A percentile compares a stretch with the other conserved stretches of the same genome.
phyloP scores from a whole-genome alignment of 2,888 invertebrate genomes.

The Isotomurus palustris region DNA sequence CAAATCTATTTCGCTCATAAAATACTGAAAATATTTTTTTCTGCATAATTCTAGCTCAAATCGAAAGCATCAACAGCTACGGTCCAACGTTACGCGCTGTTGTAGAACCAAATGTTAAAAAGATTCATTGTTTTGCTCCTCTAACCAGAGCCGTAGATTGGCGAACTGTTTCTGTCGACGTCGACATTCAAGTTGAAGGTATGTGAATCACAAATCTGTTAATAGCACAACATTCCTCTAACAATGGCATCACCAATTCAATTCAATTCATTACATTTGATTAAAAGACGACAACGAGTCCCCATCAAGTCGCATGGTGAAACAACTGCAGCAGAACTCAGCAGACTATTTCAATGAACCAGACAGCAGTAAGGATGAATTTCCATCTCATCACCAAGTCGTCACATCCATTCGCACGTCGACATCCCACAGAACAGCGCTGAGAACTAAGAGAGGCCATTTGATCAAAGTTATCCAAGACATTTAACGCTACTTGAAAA shows the following conservation, averaged over 20 bases:
- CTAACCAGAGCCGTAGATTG: slow-evolving; percentile 37
- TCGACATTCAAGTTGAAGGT: too few species aligned
- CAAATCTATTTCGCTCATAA: background rate
- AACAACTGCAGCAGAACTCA: too few species aligned
- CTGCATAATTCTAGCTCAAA: slow-evolving; percentile 20
- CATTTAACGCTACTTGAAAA: too few species aligned
- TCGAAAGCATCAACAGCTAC: slow-evolving; percentile 36
- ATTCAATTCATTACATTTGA: too few species aligned
- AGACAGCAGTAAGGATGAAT: too few species aligned
- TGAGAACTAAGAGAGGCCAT: slow-evolving; percentile 1
- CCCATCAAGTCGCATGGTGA: too few species aligned
- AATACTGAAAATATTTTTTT: too few species aligned
- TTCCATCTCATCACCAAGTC: too few species aligned
- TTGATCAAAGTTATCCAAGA: slow-evolving; percentile 8
- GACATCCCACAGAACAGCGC: background rate
- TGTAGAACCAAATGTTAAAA: slow-evolving; percentile 24
- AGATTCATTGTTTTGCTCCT: slow-evolving; percentile 41
- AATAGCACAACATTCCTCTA: too few species aligned
- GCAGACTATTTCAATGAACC: background rate
- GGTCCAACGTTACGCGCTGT: slow-evolving; percentile 29
- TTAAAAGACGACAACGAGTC: too few species aligned
- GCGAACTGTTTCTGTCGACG: slow-evolving; percentile 27
- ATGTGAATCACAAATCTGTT: too few species aligned
- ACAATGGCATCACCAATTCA: too few species aligned
- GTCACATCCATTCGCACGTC: slow-evolving; percentile 1